Base-by-base conservation (phyloP, 2,113 vertebrate species). In the Chionis minor region DNA sequence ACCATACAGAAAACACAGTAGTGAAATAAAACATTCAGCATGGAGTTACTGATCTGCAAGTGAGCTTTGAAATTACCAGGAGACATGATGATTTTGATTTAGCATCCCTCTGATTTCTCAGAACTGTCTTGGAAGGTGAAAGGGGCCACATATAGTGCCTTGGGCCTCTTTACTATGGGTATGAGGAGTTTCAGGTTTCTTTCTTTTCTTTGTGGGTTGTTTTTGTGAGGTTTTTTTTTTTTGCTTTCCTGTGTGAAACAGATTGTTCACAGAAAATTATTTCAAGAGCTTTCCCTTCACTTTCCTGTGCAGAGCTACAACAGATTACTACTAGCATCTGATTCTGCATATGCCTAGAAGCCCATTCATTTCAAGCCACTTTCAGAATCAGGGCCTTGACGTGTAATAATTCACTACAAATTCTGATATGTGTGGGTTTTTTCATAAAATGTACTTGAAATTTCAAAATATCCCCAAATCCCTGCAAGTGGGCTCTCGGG, bases 251-350 rank as follows among this genome's bases (percentile, higher is more conserved):
- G 33, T 54, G 26, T 81, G 61, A 95, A 96, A 92, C 55, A 95
- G 55, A 90, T 58, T 86, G 44, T 67, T 94, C 52, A 5, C 35
- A 51, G 49, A 94, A 85, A 80, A 91, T 92, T 87, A 92, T 88
- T 92, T 89, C 54, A 82, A 85, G 81, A 79, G 40, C 72, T 97
- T 97, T 94, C 54, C 86, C 62, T 62, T 89, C 73, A 19, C 61
- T 94, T 94, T 90, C 35, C 74, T 70, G 33, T 77, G 55, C 84
- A 88, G 58, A 94, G 73, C 54, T 95, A 81, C 61, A 94, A 82
- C 52, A 72, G 35, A 87, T 28, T 54, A 58, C 78, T 72, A 63
- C 87, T 91, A 81, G 77, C 92, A 89, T 79, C 91, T 92, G 91
- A 40, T 56, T 92, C 66, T 85, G 83, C 78, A 75, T 90, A 94